These are phyloP conservation scores for Macquaria ambigua DNA, from an alignment of 2,113 vertebrate genomes.

Conservation along the genomic window DNA sequence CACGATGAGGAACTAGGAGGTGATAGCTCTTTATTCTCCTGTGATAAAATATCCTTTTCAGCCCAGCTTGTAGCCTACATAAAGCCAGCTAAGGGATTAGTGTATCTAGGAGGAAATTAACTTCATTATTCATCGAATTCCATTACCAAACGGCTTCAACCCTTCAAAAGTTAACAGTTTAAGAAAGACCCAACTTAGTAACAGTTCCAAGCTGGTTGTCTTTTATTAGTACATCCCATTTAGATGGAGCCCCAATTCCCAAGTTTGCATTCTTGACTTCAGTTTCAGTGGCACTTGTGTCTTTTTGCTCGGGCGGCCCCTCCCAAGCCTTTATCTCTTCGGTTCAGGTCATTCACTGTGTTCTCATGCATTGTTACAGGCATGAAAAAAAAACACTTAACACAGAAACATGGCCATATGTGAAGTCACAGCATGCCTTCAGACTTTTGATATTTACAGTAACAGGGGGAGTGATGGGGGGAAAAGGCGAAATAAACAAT, in stretches of 20 bases:
- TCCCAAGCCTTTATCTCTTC: constrained; percentile 66
- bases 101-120: constrained; percentile 13
- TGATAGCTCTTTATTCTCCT: constrained; percentile 66
- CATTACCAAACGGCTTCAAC: neutral
- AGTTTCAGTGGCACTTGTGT: constrained; percentile 68
- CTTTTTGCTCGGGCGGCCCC: constrained; percentile 35
- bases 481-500: neutral
- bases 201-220: neutral
- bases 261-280: constrained; percentile 59
- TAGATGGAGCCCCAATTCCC: constrained; percentile 57
- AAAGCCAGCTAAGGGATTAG: constrained; percentile 33
- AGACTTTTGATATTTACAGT: constrained; percentile 17
- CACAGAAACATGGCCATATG: constrained; percentile 35
- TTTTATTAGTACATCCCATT: constrained; percentile 35
- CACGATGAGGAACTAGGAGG: constrained; percentile 31
- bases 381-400: constrained; percentile 33
- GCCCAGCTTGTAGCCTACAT: constrained; percentile 48
- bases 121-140: neutral
- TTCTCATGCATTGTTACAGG: constrained; percentile 65
- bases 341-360: constrained; percentile 64
- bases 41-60: constrained; percentile 74
- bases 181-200: neutral
- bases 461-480: neutral
- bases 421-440: constrained; percentile 11
- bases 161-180: neutral